Base-by-base conservation (phyloP, 2,888 invertebrate species). In the Oegoconia quadripuncta region DNA sequence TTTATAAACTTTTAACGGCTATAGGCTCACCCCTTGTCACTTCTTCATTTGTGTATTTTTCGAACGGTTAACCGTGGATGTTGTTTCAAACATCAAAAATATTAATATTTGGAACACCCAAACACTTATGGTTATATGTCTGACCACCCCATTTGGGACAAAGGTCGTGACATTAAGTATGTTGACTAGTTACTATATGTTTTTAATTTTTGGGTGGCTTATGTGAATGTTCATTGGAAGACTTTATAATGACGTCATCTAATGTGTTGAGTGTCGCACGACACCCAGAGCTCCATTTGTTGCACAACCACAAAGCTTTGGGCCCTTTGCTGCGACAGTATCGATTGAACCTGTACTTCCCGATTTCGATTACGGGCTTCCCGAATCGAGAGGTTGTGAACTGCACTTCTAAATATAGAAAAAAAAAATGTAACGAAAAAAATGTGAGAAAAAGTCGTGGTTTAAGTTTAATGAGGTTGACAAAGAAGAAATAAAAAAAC, bases 251-350 rank as follows among this genome's bases (percentile, higher is more conserved):
- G 6, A 44, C 35, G 17, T 56, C 39, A 2, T 55, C 28, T 6
- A 48, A 2, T 0, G 70, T 68, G 7, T 53, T 48, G 6, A 74
- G 47, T 1, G 54, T 46, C 1, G 70, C 67, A 15, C 58, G 50
- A 39, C 74, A 74, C 1, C 58, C 58, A 1, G 13, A 9, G 14
- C 42, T 36, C n/a, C 43, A 39, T 27, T 50, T 56, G 1, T 45
- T 46, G 30, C 65, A 66, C 5, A 39, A 32, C 66, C 66, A 64
- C 6, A 52, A 48, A 3, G 42, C 46, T 8, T 37, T 48, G 0
- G 39, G 33, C 1, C 47, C 44, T 15, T 30, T 34, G 16, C 33
- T 26, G 3, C 41, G 18, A 11, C 34, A 38, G 9, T 40, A 22
- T 5, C 41, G 39, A 25, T 52, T 48, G 36, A 35, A 59, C 34